Base-by-base conservation (phyloP, 2,888 invertebrate genomes). In the Tetragonula carbonaria region DNA sequence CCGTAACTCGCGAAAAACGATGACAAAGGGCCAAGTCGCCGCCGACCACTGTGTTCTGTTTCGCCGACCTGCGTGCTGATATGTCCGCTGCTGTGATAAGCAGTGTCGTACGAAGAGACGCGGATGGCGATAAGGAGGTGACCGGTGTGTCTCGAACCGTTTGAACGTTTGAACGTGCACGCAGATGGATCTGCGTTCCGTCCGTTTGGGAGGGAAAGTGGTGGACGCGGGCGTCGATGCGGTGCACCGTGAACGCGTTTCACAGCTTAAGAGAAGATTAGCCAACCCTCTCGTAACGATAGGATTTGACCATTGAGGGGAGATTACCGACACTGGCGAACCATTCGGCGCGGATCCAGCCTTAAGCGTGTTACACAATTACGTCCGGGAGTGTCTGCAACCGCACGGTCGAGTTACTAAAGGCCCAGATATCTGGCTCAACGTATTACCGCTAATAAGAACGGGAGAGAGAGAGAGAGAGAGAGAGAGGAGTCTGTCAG, bases 391-490 rank as follows among this genome's bases (percentile, higher is more conserved):
- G 80, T 86, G 78, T 75, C 85, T 67, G 78, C 77, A 78, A 78
- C 81, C 81, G 68, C 84, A 78, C 73, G 81, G 51, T 75, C 88
- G 75, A 86, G 81, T 85, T 87, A 78, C 72, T 77, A 80, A 85
- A 80, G 76, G 72, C 86, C 57, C 73, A 45, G 68, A 75, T 78
- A 63, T 74, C 74, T 72, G 82, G 84, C 66, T 87, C 88, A 82
- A 84, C 84, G 79, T 84, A 92, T 92, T 91, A 91, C 86, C 82
- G 83, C 85, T 90, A 92, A 92, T 91, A 91, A 91, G 91, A 87
- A 89, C 86, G 83, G 82, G 33, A 89, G 85, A 85, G 86, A 89
- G 85, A 88, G 66, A n/a, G 23, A 28, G 23, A 62, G 57, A n/a
- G 6, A 86, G 86, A 88, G 85, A 89, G 59, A 8, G n/a, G 62